Percentiles rank a stretch among this genome's conserved stretches.
Conservation (phyloP, 2,113 vertebrate species). For the Halichoeres trimaculatus region DNA sequence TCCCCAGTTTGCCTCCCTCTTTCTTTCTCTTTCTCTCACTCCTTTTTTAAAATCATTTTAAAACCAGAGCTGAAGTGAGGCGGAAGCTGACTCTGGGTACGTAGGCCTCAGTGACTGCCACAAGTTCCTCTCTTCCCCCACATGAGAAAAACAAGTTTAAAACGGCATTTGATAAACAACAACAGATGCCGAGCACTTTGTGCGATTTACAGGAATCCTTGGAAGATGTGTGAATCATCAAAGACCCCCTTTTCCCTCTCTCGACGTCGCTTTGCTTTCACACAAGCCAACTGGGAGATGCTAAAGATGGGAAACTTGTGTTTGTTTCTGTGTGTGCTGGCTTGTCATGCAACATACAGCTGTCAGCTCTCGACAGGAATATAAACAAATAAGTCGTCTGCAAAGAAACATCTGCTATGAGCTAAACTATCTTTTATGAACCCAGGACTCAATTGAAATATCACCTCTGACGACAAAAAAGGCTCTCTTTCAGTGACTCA, state of each 20-base stretch:
- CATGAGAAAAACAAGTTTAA: conserved; percentile 21
- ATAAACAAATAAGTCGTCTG: conserved; percentile 69
- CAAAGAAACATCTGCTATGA: conserved; percentile 72
- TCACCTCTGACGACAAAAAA: conserved; percentile 65
- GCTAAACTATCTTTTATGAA: conserved; percentile 70
- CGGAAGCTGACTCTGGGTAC: conserved; percentile 70
- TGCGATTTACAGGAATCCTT: conserved; percentile 62
- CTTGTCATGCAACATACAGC: conserved; percentile 67
- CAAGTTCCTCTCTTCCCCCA: conserved; percentile 25
- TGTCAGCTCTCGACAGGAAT: conserved; percentile 42
- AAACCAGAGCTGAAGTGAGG: conserved; percentile 77
- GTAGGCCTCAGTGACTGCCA: conserved; percentile 55
- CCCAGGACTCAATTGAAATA: conserved; percentile 75
- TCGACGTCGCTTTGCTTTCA: conserved; percentile 36
- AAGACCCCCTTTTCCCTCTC: conserved; percentile 47
- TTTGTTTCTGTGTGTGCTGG: conserved; percentile 71
- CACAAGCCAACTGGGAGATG: conserved; percentile 65
- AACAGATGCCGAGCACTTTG: conserved; percentile 63
- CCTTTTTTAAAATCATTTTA: conserved; percentile 67
- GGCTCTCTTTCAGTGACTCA: conserved; percentile 64
- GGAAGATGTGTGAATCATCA: conserved; percentile 60
- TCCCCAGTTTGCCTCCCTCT: conserved; percentile 49
- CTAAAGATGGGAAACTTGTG: conserved; percentile 67
- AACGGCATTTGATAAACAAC: conserved; percentile 65
- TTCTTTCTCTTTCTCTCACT: conserved; percentile 42